A percentile compares a stretch with the other conserved stretches of the same genome.
phyloP scores from a whole-genome alignment of 1,140 invertebrate genomes.

The Nomia melanderi region DNA sequence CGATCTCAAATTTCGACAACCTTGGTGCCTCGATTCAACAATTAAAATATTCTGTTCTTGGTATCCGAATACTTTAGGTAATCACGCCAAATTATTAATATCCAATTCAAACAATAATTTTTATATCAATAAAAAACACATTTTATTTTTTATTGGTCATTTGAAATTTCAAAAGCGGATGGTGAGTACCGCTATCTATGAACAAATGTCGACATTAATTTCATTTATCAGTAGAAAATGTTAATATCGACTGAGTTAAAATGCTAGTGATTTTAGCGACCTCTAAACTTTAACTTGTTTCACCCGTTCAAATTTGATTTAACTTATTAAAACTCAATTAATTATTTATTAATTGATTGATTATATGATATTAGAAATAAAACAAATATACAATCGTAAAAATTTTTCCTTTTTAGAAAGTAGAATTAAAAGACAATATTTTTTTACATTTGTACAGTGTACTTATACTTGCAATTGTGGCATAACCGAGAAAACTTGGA shows the following conservation, averaged over 20 bases:
- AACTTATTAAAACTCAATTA: too few relatives aligned
- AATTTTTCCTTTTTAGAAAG: background rate
- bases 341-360: too few relatives aligned
- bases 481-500: slow-evolving; percentile 59
- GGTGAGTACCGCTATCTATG: too few relatives aligned
- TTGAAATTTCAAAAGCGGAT: too few relatives aligned
- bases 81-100: background rate
- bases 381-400: too few relatives aligned
- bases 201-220: too few relatives aligned
- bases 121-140: background rate
- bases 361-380: too few relatives aligned
- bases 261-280: too few relatives aligned
- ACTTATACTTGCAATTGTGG: slow-evolving; percentile 54
- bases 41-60: slow-evolving; percentile 51
- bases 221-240: too few relatives aligned
- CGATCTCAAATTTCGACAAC: slow-evolving; percentile 45
- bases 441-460: slow-evolving; percentile 40
- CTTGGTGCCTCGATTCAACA: slow-evolving; percentile 54
- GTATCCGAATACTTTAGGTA: slow-evolving; percentile 55
- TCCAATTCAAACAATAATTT: background rate
- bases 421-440: background rate
- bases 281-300: too few relatives aligned
- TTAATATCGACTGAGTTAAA: too few relatives aligned
- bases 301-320: too few relatives aligned
- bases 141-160: background rate